These are phyloP conservation scores for Crenuchus spilurus DNA, from an alignment of 2,797 vertebrate genomes.

Conservation along the genomic window DNA sequence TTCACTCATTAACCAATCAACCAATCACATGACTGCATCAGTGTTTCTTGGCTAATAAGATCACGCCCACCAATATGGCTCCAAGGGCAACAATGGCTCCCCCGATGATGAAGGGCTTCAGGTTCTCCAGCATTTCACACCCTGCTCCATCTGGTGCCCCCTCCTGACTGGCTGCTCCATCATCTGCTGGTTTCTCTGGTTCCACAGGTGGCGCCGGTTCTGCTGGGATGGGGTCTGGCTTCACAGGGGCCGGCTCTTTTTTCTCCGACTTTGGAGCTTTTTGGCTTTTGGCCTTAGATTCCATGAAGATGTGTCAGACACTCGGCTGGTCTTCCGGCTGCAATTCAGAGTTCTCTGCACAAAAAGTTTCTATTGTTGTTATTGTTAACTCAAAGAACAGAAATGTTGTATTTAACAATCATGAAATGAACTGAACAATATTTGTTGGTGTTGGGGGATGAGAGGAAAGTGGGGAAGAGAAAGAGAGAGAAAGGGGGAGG, in stretches of 20 bases:
- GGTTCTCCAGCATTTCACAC: conserved; percentile 79
- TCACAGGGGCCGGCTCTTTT: conserved; percentile 70
- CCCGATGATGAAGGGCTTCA: conserved; percentile 82
- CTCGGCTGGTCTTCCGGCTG: no score
- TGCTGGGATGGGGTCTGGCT: conserved; percentile 56
- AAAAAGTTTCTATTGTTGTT: no score
- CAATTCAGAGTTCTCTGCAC: no score
- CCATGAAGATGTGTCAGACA: conserved; percentile 68
- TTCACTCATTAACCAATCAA: conserved; percentile 58
- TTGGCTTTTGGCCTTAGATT: conserved; percentile 78
- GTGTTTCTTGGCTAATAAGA: conserved; percentile 80
- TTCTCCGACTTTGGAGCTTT: conserved; percentile 70
- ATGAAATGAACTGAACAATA: no score
- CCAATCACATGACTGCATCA: conserved; percentile 64
- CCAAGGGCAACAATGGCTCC: conserved; percentile 77
- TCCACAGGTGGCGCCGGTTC: conserved; percentile 68
- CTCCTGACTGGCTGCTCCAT: conserved; percentile 71
- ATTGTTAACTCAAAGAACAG: no score
- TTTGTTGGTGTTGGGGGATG: no score
- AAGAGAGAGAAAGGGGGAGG: conserved; percentile 60
- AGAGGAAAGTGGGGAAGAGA: no score
- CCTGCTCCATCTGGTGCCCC: conserved; percentile 63
- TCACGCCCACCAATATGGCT: conserved; percentile 77
- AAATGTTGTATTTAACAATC: no score
- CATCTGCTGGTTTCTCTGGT: conserved; percentile 67